Conservation (phyloP, 2,888 invertebrate species). For the Deilephila elpenor region DNA sequence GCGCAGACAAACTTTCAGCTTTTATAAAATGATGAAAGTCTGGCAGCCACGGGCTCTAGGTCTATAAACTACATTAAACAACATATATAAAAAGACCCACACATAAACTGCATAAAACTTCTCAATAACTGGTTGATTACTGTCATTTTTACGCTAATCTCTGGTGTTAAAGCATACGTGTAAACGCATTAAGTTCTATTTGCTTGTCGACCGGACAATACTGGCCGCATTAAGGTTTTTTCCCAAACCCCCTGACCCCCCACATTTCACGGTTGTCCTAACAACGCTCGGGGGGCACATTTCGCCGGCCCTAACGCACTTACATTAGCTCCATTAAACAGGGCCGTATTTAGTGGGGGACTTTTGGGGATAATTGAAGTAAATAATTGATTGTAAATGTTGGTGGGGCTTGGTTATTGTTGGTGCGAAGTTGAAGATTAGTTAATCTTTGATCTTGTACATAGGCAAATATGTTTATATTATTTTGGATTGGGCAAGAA, state of each 20-base stretch:
- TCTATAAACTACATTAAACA: too few species aligned
- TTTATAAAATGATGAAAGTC: too few species aligned
- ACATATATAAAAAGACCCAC: too few species aligned
- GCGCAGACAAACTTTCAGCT: too few species aligned
- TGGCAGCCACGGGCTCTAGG: too few species aligned
- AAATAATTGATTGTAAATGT: constrained; percentile 18
- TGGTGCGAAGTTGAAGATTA: neutral
- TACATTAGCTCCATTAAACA: constrained; percentile 33
- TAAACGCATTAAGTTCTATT: constrained; percentile 9
- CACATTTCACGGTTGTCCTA: constrained; percentile 33
- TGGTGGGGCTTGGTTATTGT: neutral
- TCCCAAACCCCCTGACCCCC: constrained; percentile 13
- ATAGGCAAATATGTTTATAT: too few species aligned
- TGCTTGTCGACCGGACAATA: neutral
- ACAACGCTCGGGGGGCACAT: constrained; percentile 36
- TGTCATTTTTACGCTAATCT: neutral
- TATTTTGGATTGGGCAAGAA: too few species aligned
- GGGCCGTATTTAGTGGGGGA: constrained; percentile 26
- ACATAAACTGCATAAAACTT: too few species aligned
- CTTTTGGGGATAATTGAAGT: constrained; percentile 16
- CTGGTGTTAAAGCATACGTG: neutral
- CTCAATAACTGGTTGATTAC: neutral
- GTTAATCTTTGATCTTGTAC: neutral
- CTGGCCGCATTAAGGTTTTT: constrained; percentile 30
- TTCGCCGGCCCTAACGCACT: constrained; percentile 36